phyloP scores from a whole-genome alignment of 2,888 invertebrate genomes.

The Melinaea marsaeus region DNA sequence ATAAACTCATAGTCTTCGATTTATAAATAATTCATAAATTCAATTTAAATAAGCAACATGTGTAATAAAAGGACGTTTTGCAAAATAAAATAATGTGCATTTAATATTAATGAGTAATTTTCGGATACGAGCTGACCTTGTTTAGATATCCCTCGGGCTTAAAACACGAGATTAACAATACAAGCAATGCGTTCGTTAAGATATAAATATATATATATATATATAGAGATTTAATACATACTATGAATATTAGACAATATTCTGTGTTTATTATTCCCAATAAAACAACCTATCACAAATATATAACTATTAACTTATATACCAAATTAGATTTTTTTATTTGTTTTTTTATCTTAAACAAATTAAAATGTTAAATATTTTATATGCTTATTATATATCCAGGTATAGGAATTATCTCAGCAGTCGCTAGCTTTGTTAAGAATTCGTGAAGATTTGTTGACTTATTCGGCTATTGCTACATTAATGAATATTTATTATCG shows the following conservation, averaged over 20 bases:
- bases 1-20: background rate
- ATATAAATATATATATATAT: background rate
- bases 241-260: too few species aligned
- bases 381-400: background rate
- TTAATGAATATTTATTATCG: constrained; percentile 1
- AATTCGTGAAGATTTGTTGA: constrained; percentile 6
- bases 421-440: constrained; percentile 5
- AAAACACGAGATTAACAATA: constrained; percentile 10
- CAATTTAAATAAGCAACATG: constrained; percentile 25
- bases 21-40: constrained; percentile 16
- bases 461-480: constrained; percentile 1
- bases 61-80: constrained; percentile 21
- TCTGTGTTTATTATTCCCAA: too few species aligned
- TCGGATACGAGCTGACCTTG: constrained; percentile 10
- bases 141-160: constrained; percentile 15
- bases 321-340: too few species aligned
- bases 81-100: constrained; percentile 23
- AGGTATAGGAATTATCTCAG: constrained; percentile 1
- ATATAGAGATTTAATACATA: too few species aligned
- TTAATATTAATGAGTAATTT: constrained; percentile 24
- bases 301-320: too few species aligned
- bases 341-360: too few species aligned
- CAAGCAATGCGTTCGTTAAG: background rate
- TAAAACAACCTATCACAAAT: too few species aligned
- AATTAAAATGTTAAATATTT: background rate